Evolutionary conservation across 2,888 invertebrate species (phyloP), one percentile per base, ranked within the genome.

Genomic region (Acronicta psi): DNA sequence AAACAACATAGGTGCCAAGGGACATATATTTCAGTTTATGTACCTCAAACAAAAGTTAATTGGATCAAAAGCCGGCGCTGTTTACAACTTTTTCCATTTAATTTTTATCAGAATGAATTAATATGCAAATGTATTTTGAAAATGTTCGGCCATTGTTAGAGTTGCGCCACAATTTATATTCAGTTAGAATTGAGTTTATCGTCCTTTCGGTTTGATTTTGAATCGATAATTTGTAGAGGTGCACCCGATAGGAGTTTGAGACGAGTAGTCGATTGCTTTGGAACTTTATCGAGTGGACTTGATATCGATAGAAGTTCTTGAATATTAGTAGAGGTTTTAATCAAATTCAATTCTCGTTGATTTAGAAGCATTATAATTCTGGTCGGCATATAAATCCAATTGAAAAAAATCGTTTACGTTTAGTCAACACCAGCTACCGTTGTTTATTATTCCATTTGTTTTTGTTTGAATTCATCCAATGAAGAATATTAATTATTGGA

Each of bases 61-160:
- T 53, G 29, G 46, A 50, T 49, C 43, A 62, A 57, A 62, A 59
- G 40, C 14, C 45, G 47, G 41, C 61, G 60, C 60, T 64, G 55
- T 68, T 63, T 54, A 64, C 45, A 63, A 60, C 49, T 73, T 71
- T 50, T 34, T 20, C 49, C 49, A 36, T 50, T 64, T 41, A 49
- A 61, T 61, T 64, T 68, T 65, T 52, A 44, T 65, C 53, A 51
- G 65, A 69, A 69, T 62, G 61, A 62, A 75, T 79, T 75, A 62
- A 52, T 47, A 79, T 77, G 75, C 60, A 71, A 79, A 79, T 72
- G 49, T 58, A 71, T 71, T 73, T 63, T 18, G 20, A 29, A 60
- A 66, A 74, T 67, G 59, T 69, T 73, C 16, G 17, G 40, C 37
- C 50, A 40, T 65, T 70, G 71, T 65, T 67, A 18, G 59, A 60